Conservation (phyloP, 2,113 vertebrate species). For the Podarcis cretensis region DNA sequence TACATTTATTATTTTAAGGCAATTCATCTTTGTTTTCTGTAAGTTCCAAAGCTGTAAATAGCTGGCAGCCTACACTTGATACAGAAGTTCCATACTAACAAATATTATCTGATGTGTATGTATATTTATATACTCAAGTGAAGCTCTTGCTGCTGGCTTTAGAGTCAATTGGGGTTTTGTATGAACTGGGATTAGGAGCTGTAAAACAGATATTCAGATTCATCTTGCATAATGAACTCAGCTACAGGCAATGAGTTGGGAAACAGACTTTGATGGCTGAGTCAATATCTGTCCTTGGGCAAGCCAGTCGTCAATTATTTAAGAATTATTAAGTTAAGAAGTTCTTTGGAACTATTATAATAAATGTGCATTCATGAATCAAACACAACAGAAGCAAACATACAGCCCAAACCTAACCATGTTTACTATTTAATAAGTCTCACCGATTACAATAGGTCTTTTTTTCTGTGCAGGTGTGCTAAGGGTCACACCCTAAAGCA, state of each 20-base stretch:
- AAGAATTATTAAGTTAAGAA: slow-evolving; percentile 9
- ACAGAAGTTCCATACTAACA: not conserved
- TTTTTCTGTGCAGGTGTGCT: not conserved
- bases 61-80: not conserved
- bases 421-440: not conserved
- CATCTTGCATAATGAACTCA: slow-evolving; percentile 7
- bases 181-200: not conserved
- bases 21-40: not conserved
- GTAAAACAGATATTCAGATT: slow-evolving; percentile 12
- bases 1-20: not conserved
- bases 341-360: not conserved
- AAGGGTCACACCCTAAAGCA: not conserved
- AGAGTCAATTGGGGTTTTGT: slow-evolving; percentile 9
- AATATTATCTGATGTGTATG: not conserved
- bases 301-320: slow-evolving; percentile 16
- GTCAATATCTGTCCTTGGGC: slow-evolving; percentile 18
- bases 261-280: slow-evolving; percentile 13
- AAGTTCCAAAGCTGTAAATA: not conserved
- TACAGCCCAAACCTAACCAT: not conserved
- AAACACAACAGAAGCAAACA: not conserved
- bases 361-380: not conserved
- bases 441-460: not conserved
- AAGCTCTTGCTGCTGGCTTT: not conserved
- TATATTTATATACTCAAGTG: not conserved
- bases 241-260: not conserved